Conservation (phyloP, 2,113 vertebrate genomes). For the Pomatostomus ruficeps region DNA sequence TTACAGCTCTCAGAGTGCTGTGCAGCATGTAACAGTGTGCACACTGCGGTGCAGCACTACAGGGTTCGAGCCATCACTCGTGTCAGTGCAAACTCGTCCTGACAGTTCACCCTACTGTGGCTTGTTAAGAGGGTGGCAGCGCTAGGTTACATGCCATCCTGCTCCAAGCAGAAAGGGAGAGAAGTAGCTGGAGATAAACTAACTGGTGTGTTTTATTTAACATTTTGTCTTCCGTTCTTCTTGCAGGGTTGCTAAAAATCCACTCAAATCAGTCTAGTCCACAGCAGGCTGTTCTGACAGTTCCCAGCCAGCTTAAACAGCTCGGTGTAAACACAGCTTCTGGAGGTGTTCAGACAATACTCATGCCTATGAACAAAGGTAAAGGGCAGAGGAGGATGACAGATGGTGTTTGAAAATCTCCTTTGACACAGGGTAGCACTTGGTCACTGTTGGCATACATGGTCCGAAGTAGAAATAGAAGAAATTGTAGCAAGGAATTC, state of each 20-base stretch:
- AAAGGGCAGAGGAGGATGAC: slow-evolving; percentile 46
- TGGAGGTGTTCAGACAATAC: slow-evolving; percentile 85
- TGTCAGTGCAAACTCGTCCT: neutral
- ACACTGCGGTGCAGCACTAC: neutral
- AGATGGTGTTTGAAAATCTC: slow-evolving; percentile 44
- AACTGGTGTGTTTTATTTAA: slow-evolving; percentile 49
- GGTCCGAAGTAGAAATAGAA: neutral
- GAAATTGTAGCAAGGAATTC: slow-evolving; percentile 22
- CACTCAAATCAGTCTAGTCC: slow-evolving; percentile 85
- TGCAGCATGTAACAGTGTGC: neutral
- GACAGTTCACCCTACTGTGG: neutral
- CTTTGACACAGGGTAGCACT: slow-evolving; percentile 34
- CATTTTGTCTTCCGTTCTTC: slow-evolving; percentile 51
- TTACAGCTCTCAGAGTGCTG: neutral
- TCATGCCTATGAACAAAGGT: slow-evolving; percentile 95
- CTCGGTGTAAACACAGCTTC: slow-evolving; percentile 80
- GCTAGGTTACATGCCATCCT: neutral
- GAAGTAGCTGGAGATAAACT: slow-evolving; percentile 30
- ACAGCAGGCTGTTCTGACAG: slow-evolving; percentile 90
- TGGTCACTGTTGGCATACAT: neutral
- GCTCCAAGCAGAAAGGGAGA: neutral
- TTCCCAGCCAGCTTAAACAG: slow-evolving; percentile 93
- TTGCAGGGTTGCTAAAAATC: slow-evolving; percentile 90
- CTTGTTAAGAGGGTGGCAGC: neutral
- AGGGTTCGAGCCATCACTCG: neutral